Conservation (phyloP, 2,888 invertebrate species). For the Patella ulyssiponensis region DNA sequence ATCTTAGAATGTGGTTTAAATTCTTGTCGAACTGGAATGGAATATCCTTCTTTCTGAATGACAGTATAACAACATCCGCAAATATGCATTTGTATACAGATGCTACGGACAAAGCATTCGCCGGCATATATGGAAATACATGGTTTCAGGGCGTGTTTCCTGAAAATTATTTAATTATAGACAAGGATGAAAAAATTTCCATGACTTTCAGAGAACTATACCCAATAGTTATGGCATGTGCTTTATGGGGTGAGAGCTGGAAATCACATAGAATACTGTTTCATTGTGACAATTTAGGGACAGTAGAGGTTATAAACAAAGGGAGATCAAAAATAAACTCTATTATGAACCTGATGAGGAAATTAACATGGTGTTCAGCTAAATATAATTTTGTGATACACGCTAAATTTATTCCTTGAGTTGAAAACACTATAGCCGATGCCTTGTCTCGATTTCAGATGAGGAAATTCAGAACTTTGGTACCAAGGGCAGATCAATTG, state of each 20-base stretch:
- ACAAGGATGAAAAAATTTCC: background rate
- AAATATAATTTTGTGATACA: conserved; percentile 20
- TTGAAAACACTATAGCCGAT: conserved; percentile 7
- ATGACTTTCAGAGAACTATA: conserved; percentile 29
- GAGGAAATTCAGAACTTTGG: background rate
- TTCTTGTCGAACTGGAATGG: conserved; percentile 8
- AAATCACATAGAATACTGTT: conserved; percentile 24
- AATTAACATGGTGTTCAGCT: conserved; percentile 14
- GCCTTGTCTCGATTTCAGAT: background rate
- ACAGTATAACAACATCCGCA: background rate
- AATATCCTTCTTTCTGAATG: background rate
- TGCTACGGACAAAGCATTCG: background rate
- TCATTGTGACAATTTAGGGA: conserved; percentile 31
- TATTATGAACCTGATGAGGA: background rate
- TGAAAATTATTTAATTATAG: background rate
- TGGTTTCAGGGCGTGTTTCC: background rate
- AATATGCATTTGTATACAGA: conserved; percentile 14
- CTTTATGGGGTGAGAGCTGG: conserved; percentile 28
- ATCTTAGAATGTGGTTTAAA: conserved; percentile 15
- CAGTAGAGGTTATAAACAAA: conserved; percentile 28
- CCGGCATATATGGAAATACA: background rate
- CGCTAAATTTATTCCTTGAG: conserved; percentile 20
- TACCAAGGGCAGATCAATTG: background rate
- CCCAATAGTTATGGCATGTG: conserved; percentile 21
- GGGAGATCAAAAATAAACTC: conserved; percentile 29